Conservation (phyloP, 2,888 invertebrate genomes). For the Thalpophila matura region DNA sequence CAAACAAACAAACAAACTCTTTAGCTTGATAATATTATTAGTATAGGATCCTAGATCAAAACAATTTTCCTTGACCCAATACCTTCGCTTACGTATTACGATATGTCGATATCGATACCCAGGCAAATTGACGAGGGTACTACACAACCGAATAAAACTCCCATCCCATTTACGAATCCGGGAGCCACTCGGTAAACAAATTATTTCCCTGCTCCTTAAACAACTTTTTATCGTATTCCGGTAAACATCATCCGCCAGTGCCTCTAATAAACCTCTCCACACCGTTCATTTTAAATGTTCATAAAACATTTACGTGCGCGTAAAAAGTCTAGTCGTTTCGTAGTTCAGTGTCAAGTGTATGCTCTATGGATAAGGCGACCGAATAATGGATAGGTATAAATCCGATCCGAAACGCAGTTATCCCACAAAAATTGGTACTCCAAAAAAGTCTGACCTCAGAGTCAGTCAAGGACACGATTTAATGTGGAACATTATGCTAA, state of each 20-base stretch:
- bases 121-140: slow-evolving; percentile 1
- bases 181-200: slow-evolving; percentile 22
- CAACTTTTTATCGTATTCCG: slow-evolving; percentile 25
- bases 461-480: no score
- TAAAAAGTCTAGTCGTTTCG: slow-evolving; percentile 26
- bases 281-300: slow-evolving; percentile 41
- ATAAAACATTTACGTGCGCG: slow-evolving; percentile 48
- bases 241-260: slow-evolving; percentile 22
- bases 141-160: slow-evolving; percentile 6
- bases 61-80: background rate
- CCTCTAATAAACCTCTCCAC: slow-evolving; percentile 30
- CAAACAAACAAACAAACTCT: no score
- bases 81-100: slow-evolving; percentile 1
- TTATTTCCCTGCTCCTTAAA: slow-evolving; percentile 31
- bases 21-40: no score
- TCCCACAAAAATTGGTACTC: background rate
- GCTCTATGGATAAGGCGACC: background rate
- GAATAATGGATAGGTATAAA: no score
- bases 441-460: no score
- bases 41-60: background rate
- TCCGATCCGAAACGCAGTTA: background rate
- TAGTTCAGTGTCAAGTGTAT: slow-evolving; percentile 40
- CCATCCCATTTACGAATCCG: slow-evolving; percentile 4
- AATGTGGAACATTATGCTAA: no score
- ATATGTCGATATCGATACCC: background rate